These are phyloP conservation scores for Siphamia tubifer DNA, from an alignment of 2,113 vertebrate genomes.

Conservation along the genomic window DNA sequence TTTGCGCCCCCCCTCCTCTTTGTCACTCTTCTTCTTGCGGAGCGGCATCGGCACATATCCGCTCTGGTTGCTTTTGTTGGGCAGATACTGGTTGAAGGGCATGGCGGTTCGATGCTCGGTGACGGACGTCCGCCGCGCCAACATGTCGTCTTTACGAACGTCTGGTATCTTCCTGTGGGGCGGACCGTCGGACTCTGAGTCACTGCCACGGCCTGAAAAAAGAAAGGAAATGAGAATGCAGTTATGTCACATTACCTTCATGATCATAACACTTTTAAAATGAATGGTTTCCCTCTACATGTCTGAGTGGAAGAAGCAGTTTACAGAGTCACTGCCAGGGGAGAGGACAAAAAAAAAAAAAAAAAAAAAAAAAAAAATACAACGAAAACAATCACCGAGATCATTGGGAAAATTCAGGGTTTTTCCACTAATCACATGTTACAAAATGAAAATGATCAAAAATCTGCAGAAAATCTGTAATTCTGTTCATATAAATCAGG, in stretches of 20 bases:
- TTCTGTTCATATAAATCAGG: too few species aligned
- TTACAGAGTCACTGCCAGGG: slow-evolving; percentile 2
- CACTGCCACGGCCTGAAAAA: slow-evolving; percentile 89
- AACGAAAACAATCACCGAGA: background rate
- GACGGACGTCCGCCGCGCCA: slow-evolving; percentile 88
- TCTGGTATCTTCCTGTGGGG: slow-evolving; percentile 91
- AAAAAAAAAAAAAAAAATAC: background rate
- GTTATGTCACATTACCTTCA: background rate
- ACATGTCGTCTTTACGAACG: slow-evolving; percentile 95
- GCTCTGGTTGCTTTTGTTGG: slow-evolving; percentile 95
- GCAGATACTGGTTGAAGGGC: slow-evolving; percentile 99
- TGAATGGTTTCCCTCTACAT: background rate
- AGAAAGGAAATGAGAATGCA: background rate
- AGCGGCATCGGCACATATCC: slow-evolving; percentile 87
- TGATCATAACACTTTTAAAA: background rate
- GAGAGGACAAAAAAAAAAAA: background rate
- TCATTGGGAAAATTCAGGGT: background rate
- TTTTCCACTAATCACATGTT: background rate
- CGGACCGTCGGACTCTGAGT: slow-evolving; percentile 91
- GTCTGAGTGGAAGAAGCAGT: background rate
- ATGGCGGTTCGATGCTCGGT: slow-evolving; percentile 89
- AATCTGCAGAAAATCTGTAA: background rate
- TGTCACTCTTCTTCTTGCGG: slow-evolving; percentile 84
- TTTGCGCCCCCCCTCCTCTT: slow-evolving; percentile 86
- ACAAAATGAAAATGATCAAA: background rate